Conservation (phyloP, 2,888 invertebrate genomes). For the Teleogryllus oceanicus region DNA sequence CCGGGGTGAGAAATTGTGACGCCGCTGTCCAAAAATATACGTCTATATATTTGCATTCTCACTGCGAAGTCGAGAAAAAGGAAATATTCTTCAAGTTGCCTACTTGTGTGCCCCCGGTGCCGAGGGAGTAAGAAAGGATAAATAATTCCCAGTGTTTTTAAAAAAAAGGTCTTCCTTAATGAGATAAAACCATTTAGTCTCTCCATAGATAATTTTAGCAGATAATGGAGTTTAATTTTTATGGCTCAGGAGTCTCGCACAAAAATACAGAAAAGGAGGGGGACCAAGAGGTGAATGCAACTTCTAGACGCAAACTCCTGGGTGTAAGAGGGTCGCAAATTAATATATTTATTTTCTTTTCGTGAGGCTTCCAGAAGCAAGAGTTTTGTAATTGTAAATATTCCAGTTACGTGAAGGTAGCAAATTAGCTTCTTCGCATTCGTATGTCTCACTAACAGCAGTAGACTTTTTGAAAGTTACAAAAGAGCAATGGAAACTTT, state of each 20-base stretch:
- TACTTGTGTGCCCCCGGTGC: slow-evolving; percentile 18
- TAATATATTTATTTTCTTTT: neutral
- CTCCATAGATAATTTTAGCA: slow-evolving; percentile 32
- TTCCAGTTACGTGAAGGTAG: too few species aligned
- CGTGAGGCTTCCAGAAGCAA: neutral
- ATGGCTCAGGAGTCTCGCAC: slow-evolving; percentile 26
- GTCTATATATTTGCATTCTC: slow-evolving; percentile 18
- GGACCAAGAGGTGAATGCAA: neutral
- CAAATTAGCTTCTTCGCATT: too few species aligned
- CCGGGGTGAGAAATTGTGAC: neutral
- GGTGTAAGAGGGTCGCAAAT: slow-evolving; percentile 6
- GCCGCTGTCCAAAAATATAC: neutral
- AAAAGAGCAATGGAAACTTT: too few species aligned
- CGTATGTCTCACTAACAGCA: too few species aligned
- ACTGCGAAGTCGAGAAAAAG: slow-evolving; percentile 1
- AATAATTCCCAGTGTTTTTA: slow-evolving; percentile 18
- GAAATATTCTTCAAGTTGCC: slow-evolving; percentile 18
- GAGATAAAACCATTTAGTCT: slow-evolving; percentile 24
- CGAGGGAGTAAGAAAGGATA: neutral
- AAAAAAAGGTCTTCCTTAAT: slow-evolving; percentile 23
- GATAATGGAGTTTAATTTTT: slow-evolving; percentile 34
- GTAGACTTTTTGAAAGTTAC: too few species aligned
- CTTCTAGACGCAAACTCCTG: neutral
- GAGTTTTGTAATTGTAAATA: neutral
- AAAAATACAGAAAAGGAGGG: slow-evolving; percentile 19